Conservation (phyloP, 2,797 vertebrate genomes). For the Alcedo atthis region DNA sequence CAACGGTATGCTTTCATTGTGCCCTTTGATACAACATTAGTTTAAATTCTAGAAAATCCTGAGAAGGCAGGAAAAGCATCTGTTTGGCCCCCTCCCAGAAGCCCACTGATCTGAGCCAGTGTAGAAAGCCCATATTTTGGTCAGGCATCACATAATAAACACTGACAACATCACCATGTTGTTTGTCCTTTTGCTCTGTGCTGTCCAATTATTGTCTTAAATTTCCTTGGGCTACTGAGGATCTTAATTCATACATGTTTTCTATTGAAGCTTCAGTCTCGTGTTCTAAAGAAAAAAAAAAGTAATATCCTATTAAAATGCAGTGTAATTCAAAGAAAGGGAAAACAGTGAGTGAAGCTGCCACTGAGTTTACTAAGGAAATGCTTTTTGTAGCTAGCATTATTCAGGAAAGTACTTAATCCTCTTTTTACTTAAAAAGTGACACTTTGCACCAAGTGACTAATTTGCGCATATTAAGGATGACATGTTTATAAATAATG, state of each 20-base stretch:
- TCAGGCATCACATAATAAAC: accelerated
- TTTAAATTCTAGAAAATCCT: neutral
- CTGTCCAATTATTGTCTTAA: neutral
- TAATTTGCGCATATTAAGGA: slow-evolving; percentile 79
- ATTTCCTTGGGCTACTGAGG: neutral
- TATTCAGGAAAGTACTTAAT: slow-evolving; percentile 67
- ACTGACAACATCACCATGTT: neutral
- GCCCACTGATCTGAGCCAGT: neutral
- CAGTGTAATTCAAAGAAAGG: neutral
- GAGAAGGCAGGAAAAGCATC: neutral
- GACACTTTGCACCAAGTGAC: slow-evolving; percentile 71
- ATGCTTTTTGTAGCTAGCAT: slow-evolving; percentile 9
- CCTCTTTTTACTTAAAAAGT: slow-evolving; percentile 58
- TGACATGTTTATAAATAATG: slow-evolving; percentile 83
- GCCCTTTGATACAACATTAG: neutral
- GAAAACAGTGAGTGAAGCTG: neutral
- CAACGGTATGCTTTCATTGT: neutral
- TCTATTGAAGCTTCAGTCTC: neutral
- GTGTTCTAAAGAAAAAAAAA: neutral
- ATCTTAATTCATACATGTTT: neutral
- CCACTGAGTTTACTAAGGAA: slow-evolving; percentile 13
- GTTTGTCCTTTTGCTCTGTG: neutral
- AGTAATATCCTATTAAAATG: neutral
- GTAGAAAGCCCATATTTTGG: neutral
- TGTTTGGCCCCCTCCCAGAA: accelerated